phyloP scores from a whole-genome alignment of 64 coral and sea anemone genomes.

The Orbicella faveolata region DNA sequence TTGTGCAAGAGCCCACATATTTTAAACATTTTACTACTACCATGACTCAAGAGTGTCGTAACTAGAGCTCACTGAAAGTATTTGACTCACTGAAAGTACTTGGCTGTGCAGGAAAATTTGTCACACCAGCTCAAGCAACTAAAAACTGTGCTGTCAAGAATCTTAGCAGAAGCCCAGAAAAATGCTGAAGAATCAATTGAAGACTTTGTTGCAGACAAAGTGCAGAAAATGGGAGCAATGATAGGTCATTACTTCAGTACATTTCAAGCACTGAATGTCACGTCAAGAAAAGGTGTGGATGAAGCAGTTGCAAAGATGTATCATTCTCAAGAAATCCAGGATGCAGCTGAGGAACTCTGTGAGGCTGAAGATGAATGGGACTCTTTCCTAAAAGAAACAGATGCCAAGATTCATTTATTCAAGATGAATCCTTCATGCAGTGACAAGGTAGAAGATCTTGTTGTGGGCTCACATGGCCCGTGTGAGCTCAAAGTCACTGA shows the following conservation, averaged over 20 bases:
- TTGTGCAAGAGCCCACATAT: no score
- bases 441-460: not conserved
- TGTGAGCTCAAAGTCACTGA: constrained; percentile 61
- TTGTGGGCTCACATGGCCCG: constrained; percentile 58
- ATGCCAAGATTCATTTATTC: constrained; percentile 7
- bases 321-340: constrained; percentile 47
- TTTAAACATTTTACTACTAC: no score
- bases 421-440: constrained; percentile 17
- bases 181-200: constrained; percentile 39
- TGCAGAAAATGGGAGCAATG: constrained; percentile 54
- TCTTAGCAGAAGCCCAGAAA: constrained; percentile 48
- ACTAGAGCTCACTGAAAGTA: no score
- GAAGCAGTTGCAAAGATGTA: constrained; percentile 43
- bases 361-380: constrained; percentile 76
- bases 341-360: constrained; percentile 58
- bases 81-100: no score
- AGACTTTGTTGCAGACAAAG: constrained; percentile 68
- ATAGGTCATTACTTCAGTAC: constrained; percentile 69
- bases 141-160: constrained; percentile 1
- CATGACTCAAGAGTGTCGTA: no score
- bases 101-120: constrained; percentile 6
- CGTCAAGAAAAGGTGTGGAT: constrained; percentile 66
- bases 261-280: constrained; percentile 56
- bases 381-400: constrained; percentile 71
- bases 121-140: constrained; percentile 40